Conservation (phyloP, 2,113 vertebrate genomes). For the Lota lota region DNA sequence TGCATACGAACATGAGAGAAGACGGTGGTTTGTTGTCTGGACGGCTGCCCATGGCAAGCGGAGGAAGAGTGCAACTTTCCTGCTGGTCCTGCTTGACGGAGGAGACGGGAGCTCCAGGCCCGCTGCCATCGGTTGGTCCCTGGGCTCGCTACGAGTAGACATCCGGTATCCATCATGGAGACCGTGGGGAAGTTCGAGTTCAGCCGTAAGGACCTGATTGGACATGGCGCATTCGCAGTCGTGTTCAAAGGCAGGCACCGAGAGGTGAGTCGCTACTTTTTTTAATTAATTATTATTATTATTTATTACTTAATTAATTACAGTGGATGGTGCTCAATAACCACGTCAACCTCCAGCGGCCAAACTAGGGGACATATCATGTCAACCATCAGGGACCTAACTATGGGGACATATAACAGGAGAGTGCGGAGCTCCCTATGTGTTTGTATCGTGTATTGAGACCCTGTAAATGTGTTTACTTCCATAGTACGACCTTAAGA, state of each 20-base stretch:
- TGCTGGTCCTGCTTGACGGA: constrained; percentile 58
- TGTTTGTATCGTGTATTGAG: too few species aligned
- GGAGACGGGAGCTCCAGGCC: constrained; percentile 50
- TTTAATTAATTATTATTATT: background rate
- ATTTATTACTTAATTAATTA: too few species aligned
- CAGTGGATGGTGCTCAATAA: too few species aligned
- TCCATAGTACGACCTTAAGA: constrained; percentile 65
- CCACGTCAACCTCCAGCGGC: too few species aligned
- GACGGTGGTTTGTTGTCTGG: constrained; percentile 55
- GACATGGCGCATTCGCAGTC: constrained; percentile 95
- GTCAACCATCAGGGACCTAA: too few species aligned
- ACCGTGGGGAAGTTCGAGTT: constrained; percentile 96
- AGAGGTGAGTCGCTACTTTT: constrained; percentile 74
- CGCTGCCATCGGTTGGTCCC: background rate
- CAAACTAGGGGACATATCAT: too few species aligned
- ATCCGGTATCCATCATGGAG: constrained; percentile 73
- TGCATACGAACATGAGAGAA: constrained; percentile 74
- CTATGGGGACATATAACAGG: too few species aligned
- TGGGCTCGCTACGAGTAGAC: constrained; percentile 10
- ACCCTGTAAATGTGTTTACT: constrained; percentile 32
- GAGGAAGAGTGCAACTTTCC: constrained; percentile 60
- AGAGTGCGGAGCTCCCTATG: too few species aligned
- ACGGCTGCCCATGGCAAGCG: constrained; percentile 76
- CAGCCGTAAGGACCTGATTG: constrained; percentile 93
- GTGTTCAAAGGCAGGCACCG: constrained; percentile 93